These are phyloP conservation scores for Amblyornis subalaris DNA, from an alignment of 2,113 vertebrate genomes.

Conservation along the genomic window DNA sequence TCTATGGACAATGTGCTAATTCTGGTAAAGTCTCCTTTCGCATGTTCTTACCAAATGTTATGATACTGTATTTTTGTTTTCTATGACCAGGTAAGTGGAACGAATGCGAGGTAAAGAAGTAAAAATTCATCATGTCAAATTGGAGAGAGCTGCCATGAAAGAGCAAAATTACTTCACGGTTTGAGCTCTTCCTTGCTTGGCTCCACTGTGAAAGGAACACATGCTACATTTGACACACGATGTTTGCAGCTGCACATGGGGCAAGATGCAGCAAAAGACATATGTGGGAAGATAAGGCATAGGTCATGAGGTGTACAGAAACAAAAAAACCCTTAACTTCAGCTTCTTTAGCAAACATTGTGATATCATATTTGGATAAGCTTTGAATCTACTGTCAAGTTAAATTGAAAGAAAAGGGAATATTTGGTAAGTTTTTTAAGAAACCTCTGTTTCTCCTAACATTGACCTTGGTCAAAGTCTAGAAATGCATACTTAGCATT, in stretches of 20 bases:
- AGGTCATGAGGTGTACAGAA: background rate
- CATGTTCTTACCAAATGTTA: background rate
- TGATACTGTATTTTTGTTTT: background rate
- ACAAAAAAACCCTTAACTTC: background rate
- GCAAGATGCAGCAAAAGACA: background rate
- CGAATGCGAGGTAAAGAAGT: background rate
- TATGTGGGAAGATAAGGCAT: background rate
- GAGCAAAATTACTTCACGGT: background rate
- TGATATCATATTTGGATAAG: background rate
- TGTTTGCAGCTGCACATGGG: background rate
- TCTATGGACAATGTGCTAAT: background rate
- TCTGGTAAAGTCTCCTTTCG: background rate
- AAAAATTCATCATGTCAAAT: rapidly evolving
- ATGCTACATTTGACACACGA: background rate
- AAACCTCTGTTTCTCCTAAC: background rate
- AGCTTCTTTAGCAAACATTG: background rate
- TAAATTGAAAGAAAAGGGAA: background rate
- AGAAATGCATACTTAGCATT: background rate
- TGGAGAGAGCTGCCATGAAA: background rate
- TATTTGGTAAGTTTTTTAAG: background rate
- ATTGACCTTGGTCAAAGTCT: background rate
- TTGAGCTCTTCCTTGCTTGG: background rate
- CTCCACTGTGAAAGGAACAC: background rate
- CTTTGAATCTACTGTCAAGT: background rate
- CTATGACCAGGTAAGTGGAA: background rate